These are phyloP conservation scores for Oceanodroma leucorhoa DNA, from an alignment of 2,797 vertebrate species.

Conservation along the genomic window DNA sequence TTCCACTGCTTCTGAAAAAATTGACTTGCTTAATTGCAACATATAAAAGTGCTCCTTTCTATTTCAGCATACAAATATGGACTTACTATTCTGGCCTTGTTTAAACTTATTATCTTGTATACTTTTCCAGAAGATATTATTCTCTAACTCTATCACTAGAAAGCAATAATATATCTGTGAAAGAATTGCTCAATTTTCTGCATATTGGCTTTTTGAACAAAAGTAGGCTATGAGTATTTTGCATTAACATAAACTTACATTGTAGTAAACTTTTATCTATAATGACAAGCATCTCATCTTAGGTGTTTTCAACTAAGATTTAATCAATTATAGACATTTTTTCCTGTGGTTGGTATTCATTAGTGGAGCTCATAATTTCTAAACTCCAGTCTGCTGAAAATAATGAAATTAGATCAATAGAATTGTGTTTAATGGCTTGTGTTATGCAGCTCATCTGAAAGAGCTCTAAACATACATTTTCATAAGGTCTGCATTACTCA, in stretches of 20 bases:
- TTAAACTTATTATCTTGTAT: not conserved
- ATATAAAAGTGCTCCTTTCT: not conserved
- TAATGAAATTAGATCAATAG: slow-evolving; percentile 58
- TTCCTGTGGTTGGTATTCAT: not conserved
- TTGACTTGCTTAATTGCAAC: not conserved
- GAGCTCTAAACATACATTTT: slow-evolving; percentile 44
- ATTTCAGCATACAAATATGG: not conserved
- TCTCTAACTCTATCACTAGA: not conserved
- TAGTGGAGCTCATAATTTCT: slow-evolving; percentile 45
- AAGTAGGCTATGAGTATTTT: not conserved
- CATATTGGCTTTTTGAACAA: not conserved
- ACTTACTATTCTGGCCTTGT: not conserved
- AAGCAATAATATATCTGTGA: not conserved
- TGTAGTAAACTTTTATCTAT: not conserved
- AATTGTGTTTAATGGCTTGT: slow-evolving; percentile 65
- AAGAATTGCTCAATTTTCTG: not conserved
- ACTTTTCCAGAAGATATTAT: not conserved
- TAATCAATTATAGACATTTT: slow-evolving; percentile 5
- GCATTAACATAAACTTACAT: not conserved
- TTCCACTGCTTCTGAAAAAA: not conserved
- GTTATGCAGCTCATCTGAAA: slow-evolving; percentile 58
- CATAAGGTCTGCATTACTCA: slow-evolving; percentile 65
- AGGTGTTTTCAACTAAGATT: slow-evolving; percentile 21
- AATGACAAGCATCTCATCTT: not conserved
- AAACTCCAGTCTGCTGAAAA: slow-evolving; percentile 52